Evolutionary conservation across 2,888 invertebrate species (phyloP), one percentile per base, ranked within the genome.

Genomic region (Nephrocerus scutellatus): DNA sequence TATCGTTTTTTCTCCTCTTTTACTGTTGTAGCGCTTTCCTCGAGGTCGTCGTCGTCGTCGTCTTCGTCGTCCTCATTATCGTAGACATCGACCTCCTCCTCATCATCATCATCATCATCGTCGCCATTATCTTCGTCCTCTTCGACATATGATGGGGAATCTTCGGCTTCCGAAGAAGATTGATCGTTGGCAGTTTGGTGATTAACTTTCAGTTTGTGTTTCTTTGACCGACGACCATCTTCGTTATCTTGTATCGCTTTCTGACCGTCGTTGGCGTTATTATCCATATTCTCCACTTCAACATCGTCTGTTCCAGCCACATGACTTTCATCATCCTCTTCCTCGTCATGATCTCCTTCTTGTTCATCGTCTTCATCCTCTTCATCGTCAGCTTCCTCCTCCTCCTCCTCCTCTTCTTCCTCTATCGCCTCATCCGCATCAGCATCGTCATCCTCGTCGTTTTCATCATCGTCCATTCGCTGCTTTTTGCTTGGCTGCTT

Each of bases 1-100:
- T 58, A 61, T 42, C 57, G 56, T 39, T 57, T 54, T 49, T 57
- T 55, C 32, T 30, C 30, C 19, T 38, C n/a, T 41, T 39, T 33
- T 46, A 23, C 12, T 30, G 34, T 15, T 14, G 14, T 26, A 16
- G 12, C 18, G 25, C 23, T 25, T 21, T 29, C 2, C 13, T 30
- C 15, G 19, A 25, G n/a, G n/a, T n/a, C 48, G 34, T 38, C 50
- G 13, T 36, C 45, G 18, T 47, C 40, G 9, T 23, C 34, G 30
- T 43, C 47, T 5, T 44, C 49, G 24, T 46, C 50, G 26, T 45
- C 50, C 34, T 44, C 49, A 9, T 37, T 47, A 15, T 48, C 47
- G 13, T 46, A 46, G 14, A 43, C 43, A 25, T 45, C 50, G 13
- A 44, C 48, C 9, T 46, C 49, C 0, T 24, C 42, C 1, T 38